Base-by-base conservation (phyloP, 2,113 vertebrate species). In the Pyxicephalus adspersus region DNA sequence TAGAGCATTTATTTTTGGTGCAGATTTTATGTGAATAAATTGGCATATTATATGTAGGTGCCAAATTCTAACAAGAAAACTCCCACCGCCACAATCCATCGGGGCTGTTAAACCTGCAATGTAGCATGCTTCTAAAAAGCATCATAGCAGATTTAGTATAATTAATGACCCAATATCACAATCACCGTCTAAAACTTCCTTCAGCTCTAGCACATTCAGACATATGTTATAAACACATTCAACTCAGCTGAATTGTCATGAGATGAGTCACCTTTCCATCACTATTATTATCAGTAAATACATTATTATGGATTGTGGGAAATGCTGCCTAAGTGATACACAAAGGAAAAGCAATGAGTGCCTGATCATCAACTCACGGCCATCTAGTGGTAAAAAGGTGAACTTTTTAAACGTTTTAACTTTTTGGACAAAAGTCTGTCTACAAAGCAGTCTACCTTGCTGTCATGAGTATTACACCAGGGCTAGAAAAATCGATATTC, bases 331-430 rank as follows among this genome's bases (percentile, higher is more conserved):
- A 26, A 29, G 8, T 26, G 11, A 66, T 8, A 18, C 52, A 50
- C 22, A 63, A 1, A 55, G 11, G 5, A 51, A 45, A 45, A 45
- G 38, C 38, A 45, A 45, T 45, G 38, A 9, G 38, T 20, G 22
- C 34, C 51, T 16, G 19, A 23, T 45, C 23, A 31, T 28, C 11
- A 8, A 31, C 26, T 16, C 28, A 64, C 18, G 15, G 9, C 76
- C 76, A 77, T 66, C 76, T 77, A 77, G 76, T 66, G 76, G 18
- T 54, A 29, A 55, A 29, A 55, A 18, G 0, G 8, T 26, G 25
- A 23, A 66, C 6, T 66, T 20, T 26, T 66, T 50, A 61, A 5
- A n/a, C n/a, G n/a, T n/a, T n/a, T n/a, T n/a, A n/a, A n/a, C n/a
- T n/a, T n/a, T n/a, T n/a, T n/a, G n/a, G n/a, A n/a, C n/a, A n/a